These are phyloP conservation scores for Sakesphorus luctuosus DNA, from an alignment of 2,113 vertebrate species.

Conservation along the genomic window DNA sequence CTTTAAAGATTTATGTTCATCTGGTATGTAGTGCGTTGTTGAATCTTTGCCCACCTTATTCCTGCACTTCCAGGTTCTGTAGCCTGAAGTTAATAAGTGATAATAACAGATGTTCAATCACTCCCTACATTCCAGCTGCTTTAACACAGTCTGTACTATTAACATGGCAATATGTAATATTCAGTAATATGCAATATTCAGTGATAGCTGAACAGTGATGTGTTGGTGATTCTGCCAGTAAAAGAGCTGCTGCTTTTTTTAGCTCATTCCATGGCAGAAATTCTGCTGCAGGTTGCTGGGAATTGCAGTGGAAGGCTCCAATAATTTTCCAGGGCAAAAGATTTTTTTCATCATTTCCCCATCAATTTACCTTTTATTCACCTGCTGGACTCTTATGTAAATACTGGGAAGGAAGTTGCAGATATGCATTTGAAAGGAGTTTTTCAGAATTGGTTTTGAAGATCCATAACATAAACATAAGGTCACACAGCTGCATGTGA, in stretches of 20 bases:
- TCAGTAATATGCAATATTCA: not conserved
- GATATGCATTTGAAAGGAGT: not conserved
- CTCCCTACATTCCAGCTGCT: not conserved
- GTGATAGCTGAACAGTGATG: not conserved
- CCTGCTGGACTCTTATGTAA: not conserved
- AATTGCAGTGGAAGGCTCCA: not conserved
- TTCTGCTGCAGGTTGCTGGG: not conserved
- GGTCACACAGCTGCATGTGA: not conserved
- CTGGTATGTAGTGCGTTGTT: not conserved
- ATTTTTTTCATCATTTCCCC: not conserved
- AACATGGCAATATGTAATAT: not conserved
- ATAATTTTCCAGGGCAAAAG: not conserved
- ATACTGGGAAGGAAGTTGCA: not conserved
- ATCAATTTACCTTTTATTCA: not conserved
- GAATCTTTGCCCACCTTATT: not conserved
- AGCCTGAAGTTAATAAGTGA: not conserved
- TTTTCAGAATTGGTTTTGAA: slow-evolving; percentile 12
- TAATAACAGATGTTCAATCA: not conserved
- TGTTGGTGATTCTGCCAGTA: not conserved
- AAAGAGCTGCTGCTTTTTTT: not conserved
- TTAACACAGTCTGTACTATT: not conserved
- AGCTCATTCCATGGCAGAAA: not conserved
- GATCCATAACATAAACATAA: not conserved
- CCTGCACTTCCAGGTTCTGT: not conserved
- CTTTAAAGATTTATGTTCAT: not conserved